phyloP scores from a whole-genome alignment of 2,888 invertebrate genomes.

The Oeneis ivallda region DNA sequence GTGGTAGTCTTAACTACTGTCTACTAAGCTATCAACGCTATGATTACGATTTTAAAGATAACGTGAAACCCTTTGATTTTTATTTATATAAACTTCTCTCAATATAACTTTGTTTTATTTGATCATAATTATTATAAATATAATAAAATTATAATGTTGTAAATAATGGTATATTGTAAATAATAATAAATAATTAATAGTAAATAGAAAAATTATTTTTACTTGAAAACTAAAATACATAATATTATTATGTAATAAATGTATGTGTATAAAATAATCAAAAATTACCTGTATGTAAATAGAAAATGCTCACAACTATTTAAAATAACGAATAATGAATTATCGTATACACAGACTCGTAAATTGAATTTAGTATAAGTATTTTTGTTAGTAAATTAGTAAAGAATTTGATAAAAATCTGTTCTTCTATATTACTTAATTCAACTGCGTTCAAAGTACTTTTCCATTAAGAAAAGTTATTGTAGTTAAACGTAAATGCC shows the following conservation, averaged over 20 bases:
- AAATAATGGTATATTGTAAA: constrained; percentile 17
- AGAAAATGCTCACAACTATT: constrained; percentile 34
- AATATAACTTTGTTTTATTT: too few relatives aligned
- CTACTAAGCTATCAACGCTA: too few relatives aligned
- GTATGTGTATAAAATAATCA: constrained; percentile 26
- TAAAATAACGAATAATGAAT: not conserved
- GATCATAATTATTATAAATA: too few relatives aligned
- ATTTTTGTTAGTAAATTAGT: not conserved
- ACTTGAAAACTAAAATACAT: constrained; percentile 34
- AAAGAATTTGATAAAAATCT: not conserved
- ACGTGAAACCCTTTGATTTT: too few relatives aligned
- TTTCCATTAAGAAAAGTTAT: not conserved
- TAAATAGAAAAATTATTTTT: constrained; percentile 32
- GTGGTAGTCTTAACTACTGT: too few relatives aligned
- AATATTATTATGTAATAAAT: too few relatives aligned
- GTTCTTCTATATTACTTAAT: not conserved
- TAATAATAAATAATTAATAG: constrained; percentile 20
- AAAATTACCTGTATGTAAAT: constrained; percentile 31
- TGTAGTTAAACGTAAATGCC: not conserved
- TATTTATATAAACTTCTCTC: too few relatives aligned
- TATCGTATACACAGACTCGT: constrained; percentile 11
- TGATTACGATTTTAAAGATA: too few relatives aligned
- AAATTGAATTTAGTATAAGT: constrained; percentile 3
- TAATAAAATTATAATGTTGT: constrained; percentile 31
- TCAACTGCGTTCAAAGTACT: not conserved